These are phyloP conservation scores for Thaleichthys pacificus DNA, from an alignment of 2,797 vertebrate genomes.

Conservation along the genomic window DNA sequence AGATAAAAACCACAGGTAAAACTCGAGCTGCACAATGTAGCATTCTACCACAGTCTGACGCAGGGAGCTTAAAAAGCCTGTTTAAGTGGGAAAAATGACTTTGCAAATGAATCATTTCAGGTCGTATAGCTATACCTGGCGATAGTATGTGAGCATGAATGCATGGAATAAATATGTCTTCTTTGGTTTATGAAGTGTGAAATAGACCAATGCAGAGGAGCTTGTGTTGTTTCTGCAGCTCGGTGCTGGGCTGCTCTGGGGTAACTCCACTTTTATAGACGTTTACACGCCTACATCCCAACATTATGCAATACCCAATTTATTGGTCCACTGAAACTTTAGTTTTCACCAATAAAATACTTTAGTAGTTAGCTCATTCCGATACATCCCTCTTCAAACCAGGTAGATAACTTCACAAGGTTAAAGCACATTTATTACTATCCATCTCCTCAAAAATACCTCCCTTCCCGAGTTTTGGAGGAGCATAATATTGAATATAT, in stretches of 20 bases:
- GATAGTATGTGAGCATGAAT: conserved; percentile 54
- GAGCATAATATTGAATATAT: no score
- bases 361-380: conserved; percentile 54
- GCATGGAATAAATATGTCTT: conserved; percentile 65
- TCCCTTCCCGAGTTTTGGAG: no score
- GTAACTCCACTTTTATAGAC: conserved; percentile 60
- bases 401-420: conserved; percentile 35
- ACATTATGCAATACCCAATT: conserved; percentile 55
- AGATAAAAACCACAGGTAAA: conserved; percentile 56
- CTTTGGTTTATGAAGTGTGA: conserved; percentile 70
- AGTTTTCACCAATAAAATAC: conserved; percentile 52
- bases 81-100: conserved; percentile 51
- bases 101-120: conserved; percentile 61
- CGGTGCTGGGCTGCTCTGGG: conserved; percentile 55
- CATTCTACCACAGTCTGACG: conserved; percentile 35
- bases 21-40: conserved; percentile 44
- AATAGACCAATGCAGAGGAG: conserved; percentile 62
- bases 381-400: conserved; percentile 44
- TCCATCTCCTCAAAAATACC: conserved; percentile 37
- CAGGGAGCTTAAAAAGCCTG: conserved; percentile 43
- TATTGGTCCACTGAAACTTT: conserved; percentile 52
- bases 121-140: conserved; percentile 51
- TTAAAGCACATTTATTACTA: conserved; percentile 40
- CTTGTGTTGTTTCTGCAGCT: conserved; percentile 52
- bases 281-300: conserved; percentile 53